Evolutionary conservation across 2,888 invertebrate species (phyloP).

Genomic region (Crossocerus cetratus): DNA sequence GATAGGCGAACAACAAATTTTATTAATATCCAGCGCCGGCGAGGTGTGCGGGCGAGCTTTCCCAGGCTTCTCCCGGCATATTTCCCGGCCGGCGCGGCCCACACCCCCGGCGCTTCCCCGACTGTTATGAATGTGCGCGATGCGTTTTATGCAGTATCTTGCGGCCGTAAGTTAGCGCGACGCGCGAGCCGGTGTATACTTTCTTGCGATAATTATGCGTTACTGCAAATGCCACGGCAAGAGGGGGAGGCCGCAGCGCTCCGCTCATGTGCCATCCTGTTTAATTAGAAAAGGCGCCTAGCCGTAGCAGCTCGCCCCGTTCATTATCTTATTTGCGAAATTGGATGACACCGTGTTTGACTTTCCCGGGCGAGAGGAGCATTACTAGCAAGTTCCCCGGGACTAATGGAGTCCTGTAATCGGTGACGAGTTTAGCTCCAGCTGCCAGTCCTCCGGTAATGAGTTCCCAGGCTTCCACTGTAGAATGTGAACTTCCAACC

Average conservation of each 20-base stretch:
- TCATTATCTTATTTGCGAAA: slow-evolving; percentile 33
- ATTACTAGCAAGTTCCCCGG: not conserved
- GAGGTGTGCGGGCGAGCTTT: slow-evolving; percentile 13
- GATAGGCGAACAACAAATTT: slow-evolving; percentile 7
- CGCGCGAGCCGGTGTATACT: too few species aligned
- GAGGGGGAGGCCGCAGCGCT: too few species aligned
- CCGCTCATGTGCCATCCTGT: too few species aligned
- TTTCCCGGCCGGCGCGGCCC: not conserved
- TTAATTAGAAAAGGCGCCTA: slow-evolving; percentile 27
- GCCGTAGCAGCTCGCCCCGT: slow-evolving; percentile 2
- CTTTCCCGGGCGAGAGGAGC: slow-evolving; percentile 3
- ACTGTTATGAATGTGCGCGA: too few species aligned
- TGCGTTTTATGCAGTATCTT: too few species aligned
- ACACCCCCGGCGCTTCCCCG: not conserved
- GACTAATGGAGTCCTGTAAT: slow-evolving; percentile 10
- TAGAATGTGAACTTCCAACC: not conserved
- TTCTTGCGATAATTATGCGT: too few species aligned
- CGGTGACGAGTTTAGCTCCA: slow-evolving; percentile 6
- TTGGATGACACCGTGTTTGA: slow-evolving; percentile 15
- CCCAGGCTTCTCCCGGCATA: not conserved
- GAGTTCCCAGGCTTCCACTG: not conserved
- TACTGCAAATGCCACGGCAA: too few species aligned
- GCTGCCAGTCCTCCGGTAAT: slow-evolving; percentile 6
- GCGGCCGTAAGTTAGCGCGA: too few species aligned
- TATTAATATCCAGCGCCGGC: slow-evolving; percentile 12